A percentile compares a stretch with the other conserved stretches of the same genome.
Evolutionary conservation across 2,113 vertebrate species (phyloP).

Genomic region (Lepisosteus oculatus): DNA sequence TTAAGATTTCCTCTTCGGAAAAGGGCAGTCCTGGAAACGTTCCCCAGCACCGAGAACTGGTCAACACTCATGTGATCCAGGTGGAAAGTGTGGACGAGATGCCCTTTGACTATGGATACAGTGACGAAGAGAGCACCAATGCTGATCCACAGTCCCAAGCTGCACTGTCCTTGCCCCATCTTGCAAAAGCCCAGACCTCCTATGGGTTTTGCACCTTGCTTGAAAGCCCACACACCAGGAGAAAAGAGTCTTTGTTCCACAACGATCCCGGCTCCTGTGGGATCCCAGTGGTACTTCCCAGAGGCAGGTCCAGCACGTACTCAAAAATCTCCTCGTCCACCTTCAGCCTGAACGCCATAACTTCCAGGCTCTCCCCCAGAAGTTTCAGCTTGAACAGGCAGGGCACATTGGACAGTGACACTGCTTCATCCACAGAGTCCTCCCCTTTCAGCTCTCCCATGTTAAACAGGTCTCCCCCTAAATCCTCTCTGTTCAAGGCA

Average conservation of each 20-base stretch:
- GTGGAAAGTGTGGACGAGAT: conserved; percentile 80
- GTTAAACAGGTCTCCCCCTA: conserved; percentile 65
- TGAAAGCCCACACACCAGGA: conserved; percentile 83
- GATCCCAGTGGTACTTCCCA: conserved; percentile 56
- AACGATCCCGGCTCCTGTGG: conserved; percentile 47
- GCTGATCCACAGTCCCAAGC: conserved; percentile 83
- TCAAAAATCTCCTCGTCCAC: conserved; percentile 54
- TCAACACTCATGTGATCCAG: conserved; percentile 73
- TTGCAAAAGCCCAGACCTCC: conserved; percentile 77
- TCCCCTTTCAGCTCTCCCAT: conserved; percentile 73
- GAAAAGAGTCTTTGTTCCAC: conserved; percentile 88
- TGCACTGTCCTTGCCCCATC: conserved; percentile 79
- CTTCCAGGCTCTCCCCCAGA: conserved; percentile 53
- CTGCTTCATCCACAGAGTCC: conserved; percentile 75
- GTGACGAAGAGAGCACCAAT: conserved; percentile 75
- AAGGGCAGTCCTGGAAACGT: conserved; percentile 41
- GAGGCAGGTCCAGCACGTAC: conserved; percentile 66
- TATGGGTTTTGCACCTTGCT: conserved; percentile 83
- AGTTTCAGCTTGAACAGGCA: conserved; percentile 59
- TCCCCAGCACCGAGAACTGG: conserved; percentile 25
- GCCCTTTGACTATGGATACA: conserved; percentile 46
- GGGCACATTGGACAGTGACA: conserved; percentile 72
- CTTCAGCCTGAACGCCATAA: conserved; percentile 57
- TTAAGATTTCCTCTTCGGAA: conserved; percentile 36
- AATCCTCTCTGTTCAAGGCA: conserved; percentile 65